Evolutionary conservation across 2,888 invertebrate species (phyloP).

Genomic region (Ophion obscuratus): DNA sequence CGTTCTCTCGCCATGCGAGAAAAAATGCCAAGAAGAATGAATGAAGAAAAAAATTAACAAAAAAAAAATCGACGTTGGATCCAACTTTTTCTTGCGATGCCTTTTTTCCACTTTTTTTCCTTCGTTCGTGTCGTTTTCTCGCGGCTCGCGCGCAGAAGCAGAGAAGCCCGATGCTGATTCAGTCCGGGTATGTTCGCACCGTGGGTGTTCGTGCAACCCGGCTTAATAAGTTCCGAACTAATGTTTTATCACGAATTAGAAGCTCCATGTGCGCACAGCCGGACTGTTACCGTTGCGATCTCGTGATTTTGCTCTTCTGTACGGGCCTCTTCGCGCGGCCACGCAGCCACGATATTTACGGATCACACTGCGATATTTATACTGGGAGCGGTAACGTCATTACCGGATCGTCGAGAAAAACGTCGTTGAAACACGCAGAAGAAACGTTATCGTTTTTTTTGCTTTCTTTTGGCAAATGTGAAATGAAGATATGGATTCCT

Average conservation of each 20-base stretch:
- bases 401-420: neutral
- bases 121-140: constrained; percentile 3
- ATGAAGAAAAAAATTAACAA: neutral
- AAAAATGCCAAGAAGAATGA: constrained; percentile 1
- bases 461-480: neutral
- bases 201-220: constrained; percentile 71
- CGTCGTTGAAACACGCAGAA: neutral
- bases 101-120: neutral
- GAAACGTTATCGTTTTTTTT: neutral
- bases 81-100: constrained; percentile 13
- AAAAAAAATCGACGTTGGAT: constrained; percentile 27
- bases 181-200: constrained; percentile 74
- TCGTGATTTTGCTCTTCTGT: constrained; percentile 3
- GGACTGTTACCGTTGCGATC: neutral
- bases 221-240: constrained; percentile 73
- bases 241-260: constrained; percentile 80
- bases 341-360: neutral
- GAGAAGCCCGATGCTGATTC: constrained; percentile 66
- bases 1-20: constrained; percentile 35
- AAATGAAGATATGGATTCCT: neutral
- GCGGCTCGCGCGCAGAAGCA: constrained; percentile 32
- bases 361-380: neutral
- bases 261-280: constrained; percentile 50
- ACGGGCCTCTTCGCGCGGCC: neutral
- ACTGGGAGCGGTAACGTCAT: neutral